phyloP scores from a whole-genome alignment of 2,797 vertebrate species.

The Rhyacichthys aspro region DNA sequence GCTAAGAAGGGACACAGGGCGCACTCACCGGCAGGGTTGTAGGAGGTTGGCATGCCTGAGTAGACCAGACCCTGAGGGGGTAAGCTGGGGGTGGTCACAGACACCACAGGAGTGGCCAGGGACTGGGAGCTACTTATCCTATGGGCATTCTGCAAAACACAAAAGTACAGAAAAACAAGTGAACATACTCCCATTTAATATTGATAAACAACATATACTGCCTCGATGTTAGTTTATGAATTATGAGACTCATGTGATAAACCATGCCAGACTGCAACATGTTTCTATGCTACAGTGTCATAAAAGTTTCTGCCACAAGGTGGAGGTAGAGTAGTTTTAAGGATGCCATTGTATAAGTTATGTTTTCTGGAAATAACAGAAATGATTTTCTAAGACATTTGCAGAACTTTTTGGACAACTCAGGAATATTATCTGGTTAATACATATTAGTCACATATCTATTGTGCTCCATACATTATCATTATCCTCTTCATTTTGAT shows the following conservation, averaged over 20 bases:
- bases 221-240: neutral
- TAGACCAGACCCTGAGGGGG: conserved; percentile 94
- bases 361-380: neutral
- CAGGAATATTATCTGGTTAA: no score
- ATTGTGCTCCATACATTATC: no score
- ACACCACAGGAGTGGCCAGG: conserved; percentile 96
- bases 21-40: conserved; percentile 93
- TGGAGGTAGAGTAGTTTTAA: conserved; percentile 62
- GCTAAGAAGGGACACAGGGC: conserved; percentile 25
- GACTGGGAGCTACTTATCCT: conserved; percentile 95
- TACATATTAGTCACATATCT: no score
- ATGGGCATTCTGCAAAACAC: conserved; percentile 88
- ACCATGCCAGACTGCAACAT: no score
- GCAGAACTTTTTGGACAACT: no score
- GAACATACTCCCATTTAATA: neutral
- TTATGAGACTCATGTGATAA: no score
- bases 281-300: neutral
- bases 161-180: conserved; percentile 37
- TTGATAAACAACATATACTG: neutral
- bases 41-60: conserved; percentile 95
- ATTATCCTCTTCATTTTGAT: no score
- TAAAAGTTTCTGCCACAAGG: conserved; percentile 58
- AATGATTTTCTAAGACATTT: no score
- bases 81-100: conserved; percentile 96
- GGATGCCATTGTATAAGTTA: neutral